Conservation (phyloP, 2,113 vertebrate species). For the Laticauda laticaudata region DNA sequence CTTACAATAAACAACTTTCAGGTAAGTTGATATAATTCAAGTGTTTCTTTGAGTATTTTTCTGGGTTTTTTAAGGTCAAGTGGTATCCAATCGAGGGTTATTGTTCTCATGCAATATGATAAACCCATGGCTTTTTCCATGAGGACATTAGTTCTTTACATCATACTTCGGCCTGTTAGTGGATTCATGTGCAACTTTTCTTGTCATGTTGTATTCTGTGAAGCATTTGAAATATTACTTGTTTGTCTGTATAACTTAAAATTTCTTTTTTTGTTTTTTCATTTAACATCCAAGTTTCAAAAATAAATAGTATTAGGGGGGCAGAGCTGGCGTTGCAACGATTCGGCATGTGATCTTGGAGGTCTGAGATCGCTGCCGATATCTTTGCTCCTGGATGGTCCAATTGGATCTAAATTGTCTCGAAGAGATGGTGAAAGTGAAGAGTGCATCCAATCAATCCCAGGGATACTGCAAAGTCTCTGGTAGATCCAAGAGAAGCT, state of each 20-base stretch:
- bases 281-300: conserved; percentile 5
- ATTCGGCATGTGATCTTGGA: too few relatives aligned
- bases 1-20: background rate
- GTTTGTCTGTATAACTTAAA: background rate
- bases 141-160: background rate
- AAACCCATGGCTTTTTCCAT: background rate
- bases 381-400: too few relatives aligned
- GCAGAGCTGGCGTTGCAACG: too few relatives aligned
- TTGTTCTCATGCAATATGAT: background rate
- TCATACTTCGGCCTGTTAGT: background rate
- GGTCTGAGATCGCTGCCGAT: too few relatives aligned
- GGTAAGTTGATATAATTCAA: background rate
- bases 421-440: too few relatives aligned
- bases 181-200: background rate
- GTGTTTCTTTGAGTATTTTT: background rate
- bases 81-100: background rate
- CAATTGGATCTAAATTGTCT: too few relatives aligned
- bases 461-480: too few relatives aligned
- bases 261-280: background rate
- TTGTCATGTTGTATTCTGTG: background rate
- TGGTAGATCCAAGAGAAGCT: too few relatives aligned
- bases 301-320: background rate
- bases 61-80: background rate
- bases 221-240: background rate
- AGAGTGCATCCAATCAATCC: too few relatives aligned